Percentiles rank a stretch among this genome's conserved stretches.
phyloP scores from a whole-genome alignment of 1,140 invertebrate genomes.

The Heliconius nattereri region DNA sequence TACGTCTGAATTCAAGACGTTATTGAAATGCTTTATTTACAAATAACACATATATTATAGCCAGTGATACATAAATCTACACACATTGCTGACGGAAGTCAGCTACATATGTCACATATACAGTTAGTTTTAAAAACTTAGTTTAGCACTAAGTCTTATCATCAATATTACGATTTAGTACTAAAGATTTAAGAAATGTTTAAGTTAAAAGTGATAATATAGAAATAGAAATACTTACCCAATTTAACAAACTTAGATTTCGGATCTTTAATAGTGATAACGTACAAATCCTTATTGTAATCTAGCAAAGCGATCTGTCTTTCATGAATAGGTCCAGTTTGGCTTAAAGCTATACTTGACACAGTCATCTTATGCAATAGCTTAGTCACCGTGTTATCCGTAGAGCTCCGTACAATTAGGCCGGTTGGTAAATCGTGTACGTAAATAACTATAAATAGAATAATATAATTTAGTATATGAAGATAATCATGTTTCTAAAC shows the following conservation, averaged over 20 bases:
- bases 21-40: too few species aligned
- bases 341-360: slow-evolving; percentile 88
- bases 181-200: too few species aligned
- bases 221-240: slow-evolving; percentile 77
- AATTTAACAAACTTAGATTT: slow-evolving; percentile 88
- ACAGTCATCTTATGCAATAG: slow-evolving; percentile 85
- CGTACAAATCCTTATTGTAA: slow-evolving; percentile 76
- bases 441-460: slow-evolving; percentile 86
- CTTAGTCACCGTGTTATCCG: slow-evolving; percentile 83
- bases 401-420: slow-evolving; percentile 83
- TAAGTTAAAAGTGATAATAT: neutral
- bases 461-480: neutral
- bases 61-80: too few species aligned
- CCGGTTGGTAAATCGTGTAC: slow-evolving; percentile 90
- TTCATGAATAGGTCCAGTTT: slow-evolving; percentile 85
- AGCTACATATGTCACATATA: too few species aligned
- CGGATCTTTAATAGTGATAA: slow-evolving; percentile 84
- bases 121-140: too few species aligned
- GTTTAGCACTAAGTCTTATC: too few species aligned
- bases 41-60: too few species aligned
- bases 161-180: too few species aligned
- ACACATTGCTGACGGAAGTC: too few species aligned
- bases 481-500: too few species aligned
- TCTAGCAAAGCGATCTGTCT: slow-evolving; percentile 75
- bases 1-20: too few species aligned